These are phyloP conservation scores for Upupa epops DNA, from an alignment of 2,113 vertebrate genomes.

Conservation along the genomic window DNA sequence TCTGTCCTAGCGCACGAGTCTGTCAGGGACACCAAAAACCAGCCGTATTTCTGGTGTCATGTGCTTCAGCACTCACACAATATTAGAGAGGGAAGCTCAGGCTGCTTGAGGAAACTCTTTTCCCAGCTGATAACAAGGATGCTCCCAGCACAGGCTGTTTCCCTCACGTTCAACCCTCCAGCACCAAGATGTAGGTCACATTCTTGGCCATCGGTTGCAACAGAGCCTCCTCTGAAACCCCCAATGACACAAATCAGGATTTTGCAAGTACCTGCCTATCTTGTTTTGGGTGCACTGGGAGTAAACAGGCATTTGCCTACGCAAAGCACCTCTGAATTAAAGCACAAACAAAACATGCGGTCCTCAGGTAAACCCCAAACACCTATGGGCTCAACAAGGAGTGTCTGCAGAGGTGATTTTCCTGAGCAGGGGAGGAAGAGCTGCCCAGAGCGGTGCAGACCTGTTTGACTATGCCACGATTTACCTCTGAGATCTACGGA, in stretches of 20 bases:
- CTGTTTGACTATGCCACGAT: neutral
- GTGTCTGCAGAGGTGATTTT: neutral
- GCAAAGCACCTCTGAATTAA: neutral
- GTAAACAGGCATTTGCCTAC: neutral
- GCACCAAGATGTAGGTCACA: neutral
- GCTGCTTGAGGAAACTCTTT: neutral
- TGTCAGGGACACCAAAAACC: no score
- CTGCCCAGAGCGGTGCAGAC: neutral
- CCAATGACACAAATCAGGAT: neutral
- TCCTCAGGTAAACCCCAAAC: neutral
- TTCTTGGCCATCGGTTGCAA: neutral
- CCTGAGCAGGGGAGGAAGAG: neutral
- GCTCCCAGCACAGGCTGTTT: neutral
- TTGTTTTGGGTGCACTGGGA: neutral
- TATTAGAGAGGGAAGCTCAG: neutral
- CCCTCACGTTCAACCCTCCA: rapidly evolving
- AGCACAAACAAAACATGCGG: neutral
- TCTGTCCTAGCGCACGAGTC: no score
- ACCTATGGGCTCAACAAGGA: neutral
- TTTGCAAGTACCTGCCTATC: slow-evolving; percentile 39
- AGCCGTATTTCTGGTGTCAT: no score
- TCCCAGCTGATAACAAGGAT: neutral
- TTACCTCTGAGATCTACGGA: rapidly evolving
- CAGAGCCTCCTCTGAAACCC: neutral
- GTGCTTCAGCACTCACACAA: no score